Evolutionary conservation across 2,113 vertebrate genomes (phyloP).

Genomic region (Corythoichthys haematopterus): DNA sequence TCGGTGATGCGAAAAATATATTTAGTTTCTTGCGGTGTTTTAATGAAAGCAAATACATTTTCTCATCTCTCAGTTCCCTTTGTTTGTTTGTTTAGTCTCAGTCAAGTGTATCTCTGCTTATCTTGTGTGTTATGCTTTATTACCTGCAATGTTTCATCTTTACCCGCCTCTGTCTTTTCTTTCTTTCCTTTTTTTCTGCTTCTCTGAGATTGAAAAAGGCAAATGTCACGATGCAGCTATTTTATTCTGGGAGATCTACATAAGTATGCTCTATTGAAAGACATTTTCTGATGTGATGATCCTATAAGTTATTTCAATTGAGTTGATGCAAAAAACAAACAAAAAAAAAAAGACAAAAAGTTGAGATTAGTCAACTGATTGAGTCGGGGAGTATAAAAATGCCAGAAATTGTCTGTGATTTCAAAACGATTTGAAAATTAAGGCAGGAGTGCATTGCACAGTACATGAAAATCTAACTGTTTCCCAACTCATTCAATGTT

Average conservation of each 20-base stretch:
- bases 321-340: neutral
- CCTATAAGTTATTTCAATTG: neutral
- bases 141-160: neutral
- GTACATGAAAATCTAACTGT: neutral
- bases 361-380: too few species aligned
- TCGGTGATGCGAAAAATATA: neutral
- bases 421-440: neutral
- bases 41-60: neutral
- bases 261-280: neutral
- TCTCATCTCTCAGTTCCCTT: neutral
- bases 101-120: neutral
- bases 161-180: neutral
- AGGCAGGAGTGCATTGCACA: neutral
- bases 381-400: neutral
- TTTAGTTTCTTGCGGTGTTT: neutral
- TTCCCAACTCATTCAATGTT: too few species aligned
- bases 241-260: conserved; percentile 2
- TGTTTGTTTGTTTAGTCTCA: neutral
- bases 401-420: neutral
- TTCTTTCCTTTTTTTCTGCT: neutral
- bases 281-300: conserved; percentile 4
- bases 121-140: neutral
- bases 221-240: neutral
- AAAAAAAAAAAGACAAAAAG: too few species aligned
- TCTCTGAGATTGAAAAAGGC: neutral